phyloP scores from a whole-genome alignment of 2,888 invertebrate genomes.

The Nomada hirtipes region DNA sequence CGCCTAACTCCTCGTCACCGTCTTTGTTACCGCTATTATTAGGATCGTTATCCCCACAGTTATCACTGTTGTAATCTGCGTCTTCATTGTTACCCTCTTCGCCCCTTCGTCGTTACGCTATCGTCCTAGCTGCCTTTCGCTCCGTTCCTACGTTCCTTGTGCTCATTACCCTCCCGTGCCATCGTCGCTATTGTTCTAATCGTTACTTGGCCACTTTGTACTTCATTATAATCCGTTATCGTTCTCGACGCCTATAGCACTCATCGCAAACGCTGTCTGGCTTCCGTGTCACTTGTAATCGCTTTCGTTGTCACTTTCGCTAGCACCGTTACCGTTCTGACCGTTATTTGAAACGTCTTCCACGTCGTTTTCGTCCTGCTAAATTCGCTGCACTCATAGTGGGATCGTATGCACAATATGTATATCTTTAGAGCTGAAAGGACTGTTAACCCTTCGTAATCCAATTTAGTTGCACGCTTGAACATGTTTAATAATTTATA shows the following conservation, averaged over 20 bases:
- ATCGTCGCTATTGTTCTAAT: conserved; percentile 38
- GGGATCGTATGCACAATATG: too few relatives aligned
- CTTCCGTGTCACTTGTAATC: not conserved
- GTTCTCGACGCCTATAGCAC: not conserved
- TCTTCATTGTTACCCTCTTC: conserved; percentile 31
- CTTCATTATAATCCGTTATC: conserved; percentile 28
- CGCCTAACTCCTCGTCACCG: conserved; percentile 8
- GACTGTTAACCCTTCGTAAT: too few relatives aligned
- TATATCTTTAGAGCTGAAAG: too few relatives aligned
- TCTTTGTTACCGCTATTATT: conserved; percentile 32
- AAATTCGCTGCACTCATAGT: not conserved
- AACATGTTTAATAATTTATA: too few relatives aligned
- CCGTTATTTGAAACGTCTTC: conserved; percentile 5
- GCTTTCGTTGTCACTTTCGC: not conserved
- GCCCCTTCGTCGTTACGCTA: conserved; percentile 2
- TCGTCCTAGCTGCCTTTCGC: conserved; percentile 10
- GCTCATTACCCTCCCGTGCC: not conserved
- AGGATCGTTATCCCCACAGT: conserved; percentile 17
- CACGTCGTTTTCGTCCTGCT: not conserved
- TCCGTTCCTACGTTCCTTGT: conserved; percentile 3
- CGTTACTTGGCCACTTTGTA: conserved; percentile 1
- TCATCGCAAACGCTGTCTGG: not conserved
- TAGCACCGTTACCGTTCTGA: not conserved
- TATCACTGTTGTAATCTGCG: conserved; percentile 29
- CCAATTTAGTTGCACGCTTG: too few relatives aligned